Evolutionary conservation across 2,113 vertebrate species (phyloP), one percentile per base, ranked within the genome.

Genomic region (Manacus vitellinus): DNA sequence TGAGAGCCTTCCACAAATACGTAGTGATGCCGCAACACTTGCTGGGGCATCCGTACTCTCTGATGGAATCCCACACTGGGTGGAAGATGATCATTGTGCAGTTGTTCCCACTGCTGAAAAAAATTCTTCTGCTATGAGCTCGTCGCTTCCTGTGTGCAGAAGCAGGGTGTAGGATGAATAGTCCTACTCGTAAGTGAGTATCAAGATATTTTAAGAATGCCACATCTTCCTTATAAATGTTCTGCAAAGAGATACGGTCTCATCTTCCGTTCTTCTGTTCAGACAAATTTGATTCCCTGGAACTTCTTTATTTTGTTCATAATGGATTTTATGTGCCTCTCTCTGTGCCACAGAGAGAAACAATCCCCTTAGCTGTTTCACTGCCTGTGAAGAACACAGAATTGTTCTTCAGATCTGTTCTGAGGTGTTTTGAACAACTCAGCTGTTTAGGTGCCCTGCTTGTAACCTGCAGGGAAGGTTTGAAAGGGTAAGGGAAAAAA

Each of bases 111-210:
- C 73, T 8, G 3, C 44, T 0, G 0, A 84, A 88, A 84, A 93
- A 95, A 81, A 91, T 91, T 90, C 68, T 81, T 93, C 65, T 76
- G 70, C 63, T 61, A 33, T 96, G 75, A 91, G 80, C 77, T 93
- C 47, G 89, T 94, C 80, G 88, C 85, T 96, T 95, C 92, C 83
- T 91, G 70, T 71, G 12, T 78, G 70, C 49, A 78, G 73, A 75
- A 89, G 47, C 56, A 54, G 85, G 37, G 56, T 80, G 76, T 61
- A 81, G 91, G 86, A 84, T 81, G 80, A 91, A 89, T 81, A 79
- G 76, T 51, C 54, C 67, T 56, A 68, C 86, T 96, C 52, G 43
- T 62, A 81, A n/a, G 72, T 58, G 73, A 63, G 30, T 55, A 33
- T 66, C 23, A 28, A 72, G 81, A 27, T 75, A 94, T 65, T 59